A percentile compares a stretch with the other conserved stretches of the same genome.
These are phyloP conservation scores for Aurelia sp. DNA, from an alignment of 30 jellyfish, hydroid and myxozoan species.

Conservation along the genomic window DNA sequence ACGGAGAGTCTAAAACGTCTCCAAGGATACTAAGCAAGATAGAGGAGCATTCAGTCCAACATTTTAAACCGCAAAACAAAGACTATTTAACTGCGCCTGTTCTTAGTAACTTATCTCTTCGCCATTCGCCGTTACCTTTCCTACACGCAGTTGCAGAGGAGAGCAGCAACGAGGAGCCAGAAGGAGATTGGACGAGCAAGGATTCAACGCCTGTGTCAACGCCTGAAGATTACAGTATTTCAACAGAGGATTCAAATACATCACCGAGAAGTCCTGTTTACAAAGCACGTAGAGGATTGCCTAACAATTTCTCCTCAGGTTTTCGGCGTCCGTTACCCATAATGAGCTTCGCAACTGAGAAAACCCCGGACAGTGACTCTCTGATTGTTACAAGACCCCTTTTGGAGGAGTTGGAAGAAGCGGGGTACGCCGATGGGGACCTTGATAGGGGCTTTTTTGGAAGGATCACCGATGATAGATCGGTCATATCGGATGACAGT, in stretches of 20 bases:
- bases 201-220: neutral
- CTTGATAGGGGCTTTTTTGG: constrained; percentile 9
- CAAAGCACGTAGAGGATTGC: neutral
- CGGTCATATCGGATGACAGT: neutral
- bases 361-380: constrained; percentile 45
- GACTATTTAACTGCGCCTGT: neutral
- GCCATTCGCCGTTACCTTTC: constrained; percentile 19
- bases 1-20: constrained; percentile 28
- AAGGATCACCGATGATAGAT: neutral
- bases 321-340: neutral
- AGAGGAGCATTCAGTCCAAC: neutral
- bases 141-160: neutral
- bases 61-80: neutral
- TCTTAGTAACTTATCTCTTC: neutral
- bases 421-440: constrained; percentile 24
- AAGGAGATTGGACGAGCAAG: neutral
- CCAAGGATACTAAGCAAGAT: constrained; percentile 64
- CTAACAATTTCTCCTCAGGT: neutral
- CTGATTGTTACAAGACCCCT: constrained; percentile 25
- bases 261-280: neutral
- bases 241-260: neutral
- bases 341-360: constrained; percentile 39
- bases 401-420: constrained; percentile 34
- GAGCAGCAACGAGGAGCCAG: neutral
- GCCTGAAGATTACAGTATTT: neutral